phyloP scores from a whole-genome alignment of 2,113 vertebrate genomes.

The Anguilla rostrata region DNA sequence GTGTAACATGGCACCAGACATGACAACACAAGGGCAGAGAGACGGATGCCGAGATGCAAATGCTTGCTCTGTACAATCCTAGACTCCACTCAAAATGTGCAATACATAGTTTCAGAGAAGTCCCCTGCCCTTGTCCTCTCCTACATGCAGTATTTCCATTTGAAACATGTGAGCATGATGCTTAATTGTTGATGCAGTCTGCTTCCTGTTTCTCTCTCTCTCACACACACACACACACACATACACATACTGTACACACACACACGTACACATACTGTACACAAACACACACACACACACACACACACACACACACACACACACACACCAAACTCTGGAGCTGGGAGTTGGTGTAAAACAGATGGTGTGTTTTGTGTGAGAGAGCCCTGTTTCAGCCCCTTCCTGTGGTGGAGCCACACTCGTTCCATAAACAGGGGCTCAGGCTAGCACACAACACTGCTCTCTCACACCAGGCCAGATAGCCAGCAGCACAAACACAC shows the following conservation, averaged over 20 bases:
- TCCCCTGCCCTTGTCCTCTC: neutral
- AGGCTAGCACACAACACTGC: constrained; percentile 34
- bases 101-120: neutral
- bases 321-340: neutral
- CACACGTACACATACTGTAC: neutral
- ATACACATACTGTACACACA: neutral
- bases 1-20: neutral
- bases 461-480: constrained; percentile 24
- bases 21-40: neutral
- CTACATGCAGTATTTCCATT: neutral
- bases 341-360: neutral
- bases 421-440: constrained; percentile 43
- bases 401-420: neutral
- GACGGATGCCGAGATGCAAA: neutral
- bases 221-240: neutral
- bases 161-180: too few relatives aligned
- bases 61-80: too few relatives aligned
- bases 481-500: constrained; percentile 37
- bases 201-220: neutral
- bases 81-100: neutral
- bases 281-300: neutral
- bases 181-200: too few relatives aligned
- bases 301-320: neutral
- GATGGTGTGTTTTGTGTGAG: constrained; percentile 3
- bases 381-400: neutral